These are phyloP conservation scores for Zoanthus sansibaricus DNA, from an alignment of 92 coral and sea anemone species.

Conservation along the genomic window DNA sequence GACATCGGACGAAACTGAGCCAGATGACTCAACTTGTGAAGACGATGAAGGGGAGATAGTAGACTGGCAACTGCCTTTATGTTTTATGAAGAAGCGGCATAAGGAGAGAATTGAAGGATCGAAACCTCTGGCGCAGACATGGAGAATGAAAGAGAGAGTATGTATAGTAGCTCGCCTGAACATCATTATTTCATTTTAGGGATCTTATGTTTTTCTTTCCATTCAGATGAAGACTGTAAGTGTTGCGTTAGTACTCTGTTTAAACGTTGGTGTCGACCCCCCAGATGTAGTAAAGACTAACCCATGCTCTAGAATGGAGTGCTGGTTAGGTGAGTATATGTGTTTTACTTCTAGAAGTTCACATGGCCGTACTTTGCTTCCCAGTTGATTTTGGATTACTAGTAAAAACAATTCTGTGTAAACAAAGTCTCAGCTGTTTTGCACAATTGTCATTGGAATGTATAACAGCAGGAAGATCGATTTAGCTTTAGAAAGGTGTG, in stretches of 20 bases:
- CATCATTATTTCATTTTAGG: neutral
- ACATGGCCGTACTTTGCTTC: conserved; percentile 2
- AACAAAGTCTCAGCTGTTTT: conserved; percentile 32
- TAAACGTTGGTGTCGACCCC: conserved; percentile 97
- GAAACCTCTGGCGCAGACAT: conserved; percentile 90
- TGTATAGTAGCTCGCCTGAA: conserved; percentile 28
- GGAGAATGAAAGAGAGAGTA: conserved; percentile 99
- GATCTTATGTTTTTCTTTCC: neutral
- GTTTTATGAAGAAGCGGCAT: conserved; percentile 97
- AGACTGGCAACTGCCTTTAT: conserved; percentile 97
- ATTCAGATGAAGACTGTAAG: conserved; percentile 98
- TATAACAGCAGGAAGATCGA: neutral
- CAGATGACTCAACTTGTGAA: conserved; percentile 80
- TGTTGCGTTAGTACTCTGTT: conserved; percentile 92
- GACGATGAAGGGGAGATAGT: conserved; percentile 98
- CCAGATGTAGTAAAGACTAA: conserved; percentile 97
- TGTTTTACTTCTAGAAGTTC: neutral
- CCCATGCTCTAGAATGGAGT: conserved; percentile 98
- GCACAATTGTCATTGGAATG: neutral
- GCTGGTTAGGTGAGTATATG: conserved; percentile 90
- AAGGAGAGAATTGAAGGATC: conserved; percentile 90
- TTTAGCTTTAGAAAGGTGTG: neutral
- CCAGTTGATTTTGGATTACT: neutral
- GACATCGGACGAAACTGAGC: conserved; percentile 85
- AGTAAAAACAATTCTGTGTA: neutral